Conservation (phyloP, 2,888 invertebrate genomes). For the Plutella xylostella region DNA sequence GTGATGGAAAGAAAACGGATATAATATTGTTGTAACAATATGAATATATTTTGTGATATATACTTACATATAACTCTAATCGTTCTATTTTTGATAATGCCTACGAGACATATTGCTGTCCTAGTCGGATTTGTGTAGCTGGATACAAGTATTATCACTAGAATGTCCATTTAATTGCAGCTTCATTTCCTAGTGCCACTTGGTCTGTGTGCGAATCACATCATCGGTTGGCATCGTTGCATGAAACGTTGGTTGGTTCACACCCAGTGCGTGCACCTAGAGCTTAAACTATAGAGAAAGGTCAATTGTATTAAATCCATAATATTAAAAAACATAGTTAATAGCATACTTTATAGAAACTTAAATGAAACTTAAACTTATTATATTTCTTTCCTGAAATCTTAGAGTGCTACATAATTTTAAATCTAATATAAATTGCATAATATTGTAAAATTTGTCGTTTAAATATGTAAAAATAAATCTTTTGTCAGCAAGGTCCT, state of each 20-base stretch:
- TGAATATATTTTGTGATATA: slow-evolving; percentile 70
- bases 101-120: slow-evolving; percentile 55
- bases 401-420: too few species aligned
- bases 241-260: background rate
- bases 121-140: slow-evolving; percentile 54
- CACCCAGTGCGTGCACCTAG: background rate
- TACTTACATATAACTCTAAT: slow-evolving; percentile 47
- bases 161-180: slow-evolving; percentile 23
- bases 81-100: slow-evolving; percentile 70
- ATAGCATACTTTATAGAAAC: background rate
- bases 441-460: background rate
- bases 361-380: background rate
- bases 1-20: slow-evolving; percentile 49
- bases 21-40: slow-evolving; percentile 49
- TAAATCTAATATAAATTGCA: too few species aligned
- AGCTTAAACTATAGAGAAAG: background rate
- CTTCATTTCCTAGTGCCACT: slow-evolving; percentile 19
- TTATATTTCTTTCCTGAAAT: too few species aligned
- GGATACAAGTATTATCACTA: slow-evolving; percentile 22
- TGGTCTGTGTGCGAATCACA: background rate
- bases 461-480: background rate
- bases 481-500: slow-evolving; percentile 37
- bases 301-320: slow-evolving; percentile 1
- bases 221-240: too few species aligned
- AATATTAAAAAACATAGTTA: background rate